Evolutionary conservation across 2,113 vertebrate genomes (phyloP), one percentile per base, ranked within the genome.

Genomic region (Mystacornis crossleyi): DNA sequence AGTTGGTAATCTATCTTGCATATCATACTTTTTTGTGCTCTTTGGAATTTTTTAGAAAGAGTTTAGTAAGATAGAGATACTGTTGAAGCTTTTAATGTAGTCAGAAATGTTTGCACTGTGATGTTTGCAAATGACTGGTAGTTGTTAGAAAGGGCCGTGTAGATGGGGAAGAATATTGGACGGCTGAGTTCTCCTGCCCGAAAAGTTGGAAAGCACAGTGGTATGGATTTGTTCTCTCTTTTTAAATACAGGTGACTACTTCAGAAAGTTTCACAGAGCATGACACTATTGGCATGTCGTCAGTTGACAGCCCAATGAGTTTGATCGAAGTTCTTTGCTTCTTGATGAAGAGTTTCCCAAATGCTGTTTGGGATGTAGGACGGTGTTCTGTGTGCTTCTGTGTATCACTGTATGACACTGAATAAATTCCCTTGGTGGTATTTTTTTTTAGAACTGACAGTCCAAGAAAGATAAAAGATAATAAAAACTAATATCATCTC

Each of bases 221-320:
- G 12, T 47, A 50, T 6, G 21, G 29, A 33, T 53, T 74, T 93
- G 71, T 79, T 11, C 6, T 57, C 6, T 10, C 4, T 51, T 55
- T 67, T 61, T 5, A 86, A 50, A 14, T 74, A 28, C 3, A 66
- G 24, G 1, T 14, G 14, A 13, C 33, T 65, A 66, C 21, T 73
- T 62, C 12, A n/a, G 17, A 3, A 57, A 72, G 28, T 85, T 71
- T 72, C 36, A 19, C 7, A 18, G 25, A 36, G 13, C 25, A 2
- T 38, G 50, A 19, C 8, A 4, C 16, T 20, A 43, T 8, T 83
- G n/a, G 15, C 28, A 1, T 51, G 9, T 33, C 0, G 5, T 29
- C 1, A 2, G 8, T 73, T 78, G 47, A 31, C 15, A 91, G 17
- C 18, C 19, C 4, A 5, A 0, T 42, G 48, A 57, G 18, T 50